Evolutionary conservation across 1,140 invertebrate species (phyloP).

Genomic region (Neelides sp.): DNA sequence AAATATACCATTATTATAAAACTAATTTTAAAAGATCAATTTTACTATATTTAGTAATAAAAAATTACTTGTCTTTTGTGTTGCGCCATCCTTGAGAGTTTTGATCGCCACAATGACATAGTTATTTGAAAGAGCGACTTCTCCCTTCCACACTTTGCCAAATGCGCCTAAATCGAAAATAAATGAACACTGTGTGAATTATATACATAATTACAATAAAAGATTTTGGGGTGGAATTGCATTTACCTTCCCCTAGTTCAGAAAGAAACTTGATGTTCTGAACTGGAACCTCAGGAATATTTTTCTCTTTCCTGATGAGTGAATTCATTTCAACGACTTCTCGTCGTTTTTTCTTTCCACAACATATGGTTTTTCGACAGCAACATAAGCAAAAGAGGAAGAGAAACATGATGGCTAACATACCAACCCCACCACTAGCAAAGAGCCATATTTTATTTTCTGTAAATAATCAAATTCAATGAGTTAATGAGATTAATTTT

Average conservation of each 20-base stretch:
- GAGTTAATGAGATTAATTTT: too few species aligned
- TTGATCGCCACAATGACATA: conserved; percentile 91
- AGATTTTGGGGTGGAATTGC: too few species aligned
- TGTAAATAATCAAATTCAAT: conserved; percentile 17
- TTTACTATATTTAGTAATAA: conserved; percentile 78
- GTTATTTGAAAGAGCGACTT: conserved; percentile 58
- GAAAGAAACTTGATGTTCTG: conserved; percentile 76
- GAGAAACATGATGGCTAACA: conserved; percentile 22
- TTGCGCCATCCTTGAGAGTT: conserved; percentile 84
- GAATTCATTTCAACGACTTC: conserved; percentile 67
- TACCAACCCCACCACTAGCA: conserved; percentile 16
- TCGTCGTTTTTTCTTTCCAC: conserved; percentile 19
- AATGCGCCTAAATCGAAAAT: background rate
- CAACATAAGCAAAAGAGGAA: conserved; percentile 32
- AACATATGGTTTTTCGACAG: conserved; percentile 31
- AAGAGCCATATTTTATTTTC: conserved; percentile 26
- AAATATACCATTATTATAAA: background rate
- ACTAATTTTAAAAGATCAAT: conserved; percentile 32
- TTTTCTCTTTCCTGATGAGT: conserved; percentile 47
- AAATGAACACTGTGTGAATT: background rate
- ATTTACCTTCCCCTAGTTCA: conserved; percentile 91
- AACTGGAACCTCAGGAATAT: conserved; percentile 54
- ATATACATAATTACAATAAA: conserved; percentile 55
- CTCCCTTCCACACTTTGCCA: conserved; percentile 85
- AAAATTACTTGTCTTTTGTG: conserved; percentile 75